Percentiles rank a stretch among this genome's conserved stretches.
Evolutionary conservation across 2,888 invertebrate species (phyloP).

Genomic region (Cosmia pyralina): DNA sequence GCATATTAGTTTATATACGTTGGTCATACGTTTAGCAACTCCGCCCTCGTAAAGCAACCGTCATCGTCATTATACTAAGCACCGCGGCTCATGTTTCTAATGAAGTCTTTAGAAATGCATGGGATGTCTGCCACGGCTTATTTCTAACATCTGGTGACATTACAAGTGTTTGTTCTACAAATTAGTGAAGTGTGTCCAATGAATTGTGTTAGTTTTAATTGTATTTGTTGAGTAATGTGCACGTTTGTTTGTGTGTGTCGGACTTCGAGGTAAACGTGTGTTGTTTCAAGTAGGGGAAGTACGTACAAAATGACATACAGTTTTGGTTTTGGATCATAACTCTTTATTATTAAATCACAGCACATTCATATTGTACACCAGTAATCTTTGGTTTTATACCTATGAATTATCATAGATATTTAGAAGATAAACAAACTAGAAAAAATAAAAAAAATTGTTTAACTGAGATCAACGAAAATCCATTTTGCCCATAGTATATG

Average conservation of each 20-base stretch:
- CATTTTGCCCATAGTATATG: too few species aligned
- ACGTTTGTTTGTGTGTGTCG: conserved; percentile 51
- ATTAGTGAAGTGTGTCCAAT: conserved; percentile 60
- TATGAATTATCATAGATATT: too few species aligned
- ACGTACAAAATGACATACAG: too few species aligned
- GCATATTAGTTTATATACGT: conserved; percentile 69
- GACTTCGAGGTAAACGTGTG: conserved; percentile 38
- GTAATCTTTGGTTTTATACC: too few species aligned
- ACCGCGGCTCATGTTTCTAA: conserved; percentile 67
- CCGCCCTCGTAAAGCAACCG: conserved; percentile 70
- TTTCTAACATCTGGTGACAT: conserved; percentile 66
- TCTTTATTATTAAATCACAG: too few species aligned
- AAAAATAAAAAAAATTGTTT: too few species aligned
- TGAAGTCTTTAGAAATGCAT: conserved; percentile 74
- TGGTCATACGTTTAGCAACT: conserved; percentile 73
- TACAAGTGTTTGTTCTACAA: conserved; percentile 66
- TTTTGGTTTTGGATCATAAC: too few species aligned
- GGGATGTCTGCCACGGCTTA: conserved; percentile 68
- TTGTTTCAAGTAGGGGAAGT: conserved; percentile 38
- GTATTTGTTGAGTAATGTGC: conserved; percentile 48
- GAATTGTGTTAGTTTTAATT: conserved; percentile 52
- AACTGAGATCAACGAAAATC: too few species aligned
- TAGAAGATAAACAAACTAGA: too few species aligned
- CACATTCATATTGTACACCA: too few species aligned
- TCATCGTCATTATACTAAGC: conserved; percentile 58